A percentile compares a stretch with the other conserved stretches of the same genome.
Conservation (phyloP, 2,797 vertebrate species). For the Carduelis carduelis region DNA sequence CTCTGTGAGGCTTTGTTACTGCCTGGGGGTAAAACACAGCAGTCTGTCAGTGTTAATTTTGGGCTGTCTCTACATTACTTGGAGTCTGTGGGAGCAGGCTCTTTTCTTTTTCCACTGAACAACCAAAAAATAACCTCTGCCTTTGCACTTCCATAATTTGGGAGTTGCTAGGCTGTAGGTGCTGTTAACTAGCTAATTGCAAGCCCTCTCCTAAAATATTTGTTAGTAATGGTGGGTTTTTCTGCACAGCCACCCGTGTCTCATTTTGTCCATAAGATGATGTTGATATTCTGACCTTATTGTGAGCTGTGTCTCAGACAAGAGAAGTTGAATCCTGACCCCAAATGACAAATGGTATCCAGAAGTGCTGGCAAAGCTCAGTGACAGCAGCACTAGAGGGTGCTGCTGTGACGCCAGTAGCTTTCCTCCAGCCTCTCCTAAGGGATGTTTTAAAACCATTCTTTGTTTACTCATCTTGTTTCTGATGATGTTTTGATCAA, state of each 20-base stretch:
- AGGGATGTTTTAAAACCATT: not conserved
- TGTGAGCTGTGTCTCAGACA: not conserved
- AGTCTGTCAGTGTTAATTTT: not conserved
- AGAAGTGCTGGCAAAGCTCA: not conserved
- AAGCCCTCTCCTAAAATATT: not conserved
- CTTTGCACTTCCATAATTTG: not conserved
- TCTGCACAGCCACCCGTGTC: not conserved
- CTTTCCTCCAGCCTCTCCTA: not conserved
- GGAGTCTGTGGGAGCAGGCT: not conserved
- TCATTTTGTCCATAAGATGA: not conserved
- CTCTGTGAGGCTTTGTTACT: rapidly evolving
- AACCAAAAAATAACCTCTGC: not conserved
- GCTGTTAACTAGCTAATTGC: not conserved
- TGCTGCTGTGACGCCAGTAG: not conserved
- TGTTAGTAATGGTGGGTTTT: not conserved
- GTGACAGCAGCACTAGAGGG: slow-evolving; percentile 26
- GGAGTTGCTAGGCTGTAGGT: not conserved
- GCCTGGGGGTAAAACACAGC: not conserved
- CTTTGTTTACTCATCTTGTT: not conserved
- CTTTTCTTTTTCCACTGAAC: not conserved
- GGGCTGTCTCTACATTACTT: not conserved
- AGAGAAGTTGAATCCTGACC: not conserved
- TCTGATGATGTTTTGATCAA: not conserved
- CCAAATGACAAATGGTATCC: not conserved
- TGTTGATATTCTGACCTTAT: not conserved